Conservation (phyloP, 2,797 vertebrate species). For the Garrulus glandarius region DNA sequence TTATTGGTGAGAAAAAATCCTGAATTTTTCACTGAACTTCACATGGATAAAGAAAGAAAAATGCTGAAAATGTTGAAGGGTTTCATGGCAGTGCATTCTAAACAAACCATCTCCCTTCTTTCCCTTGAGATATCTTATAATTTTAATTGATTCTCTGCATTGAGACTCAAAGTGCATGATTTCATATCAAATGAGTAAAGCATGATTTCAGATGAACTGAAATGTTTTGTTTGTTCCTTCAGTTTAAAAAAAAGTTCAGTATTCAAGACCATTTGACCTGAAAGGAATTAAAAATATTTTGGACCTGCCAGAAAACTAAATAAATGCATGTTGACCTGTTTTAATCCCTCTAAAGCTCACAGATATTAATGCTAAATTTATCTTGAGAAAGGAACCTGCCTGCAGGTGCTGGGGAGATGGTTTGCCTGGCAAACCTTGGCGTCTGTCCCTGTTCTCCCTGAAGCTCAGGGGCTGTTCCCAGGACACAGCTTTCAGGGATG, state of each 20-base stretch:
- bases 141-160: not conserved
- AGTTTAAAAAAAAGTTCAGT: not conserved
- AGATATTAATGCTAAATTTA: slow-evolving; percentile 41
- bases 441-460: not conserved
- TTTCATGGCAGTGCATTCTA: not conserved
- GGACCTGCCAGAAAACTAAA: not conserved
- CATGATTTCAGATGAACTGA: not conserved
- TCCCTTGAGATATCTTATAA: not conserved
- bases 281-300: slow-evolving; percentile 28
- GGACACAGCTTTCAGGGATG: not conserved
- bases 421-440: not conserved
- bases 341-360: slow-evolving; percentile 28
- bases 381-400: not conserved
- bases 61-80: not conserved
- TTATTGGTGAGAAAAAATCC: not conserved
- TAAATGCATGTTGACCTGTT: not conserved
- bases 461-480: not conserved
- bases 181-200: not conserved
- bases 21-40: not conserved
- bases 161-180: not conserved
- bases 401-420: not conserved
- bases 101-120: not conserved
- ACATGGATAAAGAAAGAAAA: not conserved
- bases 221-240: not conserved
- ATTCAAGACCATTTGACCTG: not conserved